Evolutionary conservation across 2,888 invertebrate genomes (phyloP).

Genomic region (Cataglyphis rosenhaueri): DNA sequence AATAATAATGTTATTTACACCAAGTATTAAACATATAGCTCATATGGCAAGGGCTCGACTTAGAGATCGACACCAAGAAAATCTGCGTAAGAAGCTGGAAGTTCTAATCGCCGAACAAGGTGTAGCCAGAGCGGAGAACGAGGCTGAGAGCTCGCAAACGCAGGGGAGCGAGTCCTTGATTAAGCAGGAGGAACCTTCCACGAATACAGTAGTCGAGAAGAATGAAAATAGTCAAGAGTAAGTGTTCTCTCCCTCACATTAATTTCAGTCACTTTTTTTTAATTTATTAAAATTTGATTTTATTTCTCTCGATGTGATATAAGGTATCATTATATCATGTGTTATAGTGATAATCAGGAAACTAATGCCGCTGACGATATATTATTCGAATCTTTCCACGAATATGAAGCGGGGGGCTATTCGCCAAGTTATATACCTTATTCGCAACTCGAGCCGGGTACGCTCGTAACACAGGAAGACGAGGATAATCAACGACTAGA

Average conservation of each 20-base stretch:
- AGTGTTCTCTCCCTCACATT: conserved; percentile 32
- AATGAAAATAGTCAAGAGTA: conserved; percentile 83
- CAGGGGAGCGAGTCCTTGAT: conserved; percentile 58
- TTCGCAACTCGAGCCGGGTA: conserved; percentile 90
- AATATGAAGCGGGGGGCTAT: conserved; percentile 94
- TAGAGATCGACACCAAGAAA: conserved; percentile 96
- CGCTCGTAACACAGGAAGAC: conserved; percentile 91
- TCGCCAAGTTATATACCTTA: conserved; percentile 91
- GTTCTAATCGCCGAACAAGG: conserved; percentile 95
- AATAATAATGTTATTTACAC: conserved; percentile 24
- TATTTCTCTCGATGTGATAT: neutral
- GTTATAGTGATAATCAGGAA: conserved; percentile 81
- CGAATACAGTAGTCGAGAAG: conserved; percentile 74
- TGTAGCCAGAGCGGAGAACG: conserved; percentile 85
- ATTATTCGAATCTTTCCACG: conserved; percentile 87
- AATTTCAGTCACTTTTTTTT: neutral
- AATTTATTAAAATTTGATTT: neutral
- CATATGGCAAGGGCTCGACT: conserved; percentile 97
- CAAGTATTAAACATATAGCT: conserved; percentile 86
- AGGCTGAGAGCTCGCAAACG: conserved; percentile 75
- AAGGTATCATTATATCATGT: neutral
- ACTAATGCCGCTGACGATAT: conserved; percentile 85
- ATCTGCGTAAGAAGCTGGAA: conserved; percentile 94
- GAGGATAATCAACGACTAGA: conserved; percentile 92
- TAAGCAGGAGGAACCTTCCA: conserved; percentile 66